Conservation (phyloP, 2,113 vertebrate genomes). For the Sisor rabdophorus region DNA sequence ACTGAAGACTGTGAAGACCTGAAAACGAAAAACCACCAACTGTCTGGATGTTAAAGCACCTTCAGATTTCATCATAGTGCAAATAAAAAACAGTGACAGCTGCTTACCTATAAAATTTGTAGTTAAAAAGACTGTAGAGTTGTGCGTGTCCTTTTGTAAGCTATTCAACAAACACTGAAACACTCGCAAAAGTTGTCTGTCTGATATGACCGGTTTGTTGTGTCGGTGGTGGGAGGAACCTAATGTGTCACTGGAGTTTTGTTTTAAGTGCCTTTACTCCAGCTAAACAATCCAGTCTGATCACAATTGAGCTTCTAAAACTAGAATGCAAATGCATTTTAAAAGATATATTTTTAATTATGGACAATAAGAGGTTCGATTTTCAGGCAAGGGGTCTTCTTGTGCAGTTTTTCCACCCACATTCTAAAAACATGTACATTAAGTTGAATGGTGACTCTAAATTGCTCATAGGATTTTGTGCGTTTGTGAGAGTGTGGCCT, state of each 20-base stretch:
- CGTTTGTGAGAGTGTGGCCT: no score
- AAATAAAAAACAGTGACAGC: not conserved
- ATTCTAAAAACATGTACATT: no score
- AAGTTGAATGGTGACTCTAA: no score
- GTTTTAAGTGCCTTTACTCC: not conserved
- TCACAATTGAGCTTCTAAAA: not conserved
- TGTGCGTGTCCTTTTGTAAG: not conserved
- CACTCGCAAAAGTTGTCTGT: not conserved
- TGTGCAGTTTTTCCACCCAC: no score
- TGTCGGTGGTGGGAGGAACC: not conserved
- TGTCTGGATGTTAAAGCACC: not conserved
- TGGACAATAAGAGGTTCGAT: no score
- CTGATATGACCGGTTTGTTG: slow-evolving; percentile 10
- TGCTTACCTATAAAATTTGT: slow-evolving; percentile 28
- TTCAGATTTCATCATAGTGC: not conserved
- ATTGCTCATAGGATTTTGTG: no score
- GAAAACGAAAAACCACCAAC: not conserved
- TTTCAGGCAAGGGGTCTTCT: no score
- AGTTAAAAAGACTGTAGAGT: not conserved
- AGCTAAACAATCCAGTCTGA: slow-evolving; percentile 12
- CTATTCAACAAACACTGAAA: not conserved
- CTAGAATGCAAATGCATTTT: no score
- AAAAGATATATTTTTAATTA: no score
- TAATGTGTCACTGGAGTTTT: not conserved
- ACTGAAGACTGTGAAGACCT: not conserved